phyloP scores from a whole-genome alignment of 2,113 vertebrate species.

The Procavia capensis region DNA sequence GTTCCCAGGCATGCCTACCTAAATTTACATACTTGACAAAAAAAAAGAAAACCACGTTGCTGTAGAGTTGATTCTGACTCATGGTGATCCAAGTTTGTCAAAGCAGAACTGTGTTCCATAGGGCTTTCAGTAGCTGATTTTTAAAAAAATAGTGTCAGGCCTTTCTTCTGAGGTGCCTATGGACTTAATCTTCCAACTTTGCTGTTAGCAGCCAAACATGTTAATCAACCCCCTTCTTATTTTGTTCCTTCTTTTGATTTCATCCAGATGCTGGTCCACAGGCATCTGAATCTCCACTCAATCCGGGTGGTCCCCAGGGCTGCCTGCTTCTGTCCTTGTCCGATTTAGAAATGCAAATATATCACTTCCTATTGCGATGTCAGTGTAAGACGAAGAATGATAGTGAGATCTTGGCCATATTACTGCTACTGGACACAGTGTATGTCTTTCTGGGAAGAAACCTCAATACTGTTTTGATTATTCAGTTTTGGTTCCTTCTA shows the following conservation, averaged over 20 bases:
- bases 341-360: neutral
- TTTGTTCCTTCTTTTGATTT: neutral
- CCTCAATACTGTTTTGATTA: neutral
- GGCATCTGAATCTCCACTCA: too few species aligned
- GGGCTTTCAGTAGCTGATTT: too few species aligned
- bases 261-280: neutral
- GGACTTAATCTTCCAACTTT: too few species aligned
- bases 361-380: neutral
- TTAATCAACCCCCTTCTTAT: neutral
- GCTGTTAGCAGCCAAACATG: too few species aligned
- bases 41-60: too few species aligned
- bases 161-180: too few species aligned
- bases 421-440: neutral
- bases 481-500: neutral
- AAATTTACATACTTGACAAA: neutral
- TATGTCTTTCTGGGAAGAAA: neutral
- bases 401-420: neutral
- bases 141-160: too few species aligned
- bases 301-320: neutral
- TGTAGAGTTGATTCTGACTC: too few species aligned
- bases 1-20: neutral
- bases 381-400: neutral
- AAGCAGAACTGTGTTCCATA: too few species aligned
- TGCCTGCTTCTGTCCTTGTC: neutral
- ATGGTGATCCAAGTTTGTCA: too few species aligned